Evolutionary conservation across 2,888 invertebrate species (phyloP), one percentile per base, ranked within the genome.

Genomic region (Prenolepis imparis): DNA sequence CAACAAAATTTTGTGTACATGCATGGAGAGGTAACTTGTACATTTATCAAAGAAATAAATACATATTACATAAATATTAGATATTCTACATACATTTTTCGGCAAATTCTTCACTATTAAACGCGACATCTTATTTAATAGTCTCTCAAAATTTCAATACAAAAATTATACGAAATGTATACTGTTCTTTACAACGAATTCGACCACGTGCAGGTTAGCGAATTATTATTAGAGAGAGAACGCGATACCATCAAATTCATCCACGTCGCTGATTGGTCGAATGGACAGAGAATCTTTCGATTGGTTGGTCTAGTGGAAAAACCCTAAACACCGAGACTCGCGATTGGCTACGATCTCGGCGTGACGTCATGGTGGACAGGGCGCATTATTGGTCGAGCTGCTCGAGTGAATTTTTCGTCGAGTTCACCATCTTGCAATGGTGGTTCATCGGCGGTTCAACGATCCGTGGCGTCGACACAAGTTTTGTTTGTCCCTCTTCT

Each of bases 81-180:
- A 39, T 18, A 52, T 41, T 72, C 36, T 86, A 95, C 96, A 96
- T 95, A 98, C 98, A 93, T 96, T 96, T 95, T 97, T 98, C 0
- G 98, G 98, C 85, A 99, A 95, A 95, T 98, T 98, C 95, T 98
- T 98, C 0, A 99, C 96, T 90, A 99, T 98, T 88, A 99, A 95
- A 89, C 99, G 96, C 6, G 98, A 98, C 97, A 98, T 98, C 44
- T 59, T 77, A 9, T 36, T 32, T 1, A 9, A 83, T 9, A 39
- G 28, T 21, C 63, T 39, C 9, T 44, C 44, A 15, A 44, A 44
- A 44, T 18, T 44, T 11, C 44, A 44, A 5, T 15, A 44, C 2
- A 44, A 15, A 44, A 44, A 44, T 44, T 44, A 44, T 44, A 44
- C 15, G 11, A 44, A 44, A 44, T 44, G 3, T 3, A 3, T 44